Base-by-base conservation (phyloP, 2,113 vertebrate genomes). In the Fulmarus glacialis region DNA sequence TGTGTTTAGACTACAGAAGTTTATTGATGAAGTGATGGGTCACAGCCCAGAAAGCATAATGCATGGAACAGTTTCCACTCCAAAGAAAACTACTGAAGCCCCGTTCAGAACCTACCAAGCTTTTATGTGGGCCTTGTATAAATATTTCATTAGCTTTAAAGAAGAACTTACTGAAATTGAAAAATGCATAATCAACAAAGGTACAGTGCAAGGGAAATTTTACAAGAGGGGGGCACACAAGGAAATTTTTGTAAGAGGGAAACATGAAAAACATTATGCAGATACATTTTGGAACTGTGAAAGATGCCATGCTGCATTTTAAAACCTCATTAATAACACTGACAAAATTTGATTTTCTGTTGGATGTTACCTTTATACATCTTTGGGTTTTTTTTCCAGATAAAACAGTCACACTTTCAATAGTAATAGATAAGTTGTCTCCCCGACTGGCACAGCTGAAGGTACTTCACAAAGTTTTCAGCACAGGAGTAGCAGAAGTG, bases 71-170 rank as follows among this genome's bases (percentile, higher is more conserved):
- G 91, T 94, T 88, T 97, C 98, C 8, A 71, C 98, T 71, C 97
- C 98, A 64, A 99, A 98, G 97, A 99, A 99, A 93, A 96, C 97
- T 62, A 97, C 98, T 0, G 99, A 99, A 91, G 99, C 99, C 42
- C 99, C 99, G 0, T 99, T 99, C 92, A 98, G 99, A 96, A 99
- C 99, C 9, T 99, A 99, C 95, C 99, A 99, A 98, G 99, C 99
- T 73, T 99, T 99, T 87, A 99, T 99, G 97, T 99, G 99, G 99
- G 99, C 99, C 2, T 98, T 99, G 48, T 99, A 99, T 97, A 99
- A 99, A 90, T 99, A 99, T 84, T 99, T 99, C 47, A 98, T 99
- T 86, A 98, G 98, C 96, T 99, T 99, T 98, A 99, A 99, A 94
- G 98, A 99, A 91, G 99, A 99, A 81, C 98, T 99, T 63, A 98